Conservation (phyloP, 2,113 vertebrate species). For the Motacilla alba region DNA sequence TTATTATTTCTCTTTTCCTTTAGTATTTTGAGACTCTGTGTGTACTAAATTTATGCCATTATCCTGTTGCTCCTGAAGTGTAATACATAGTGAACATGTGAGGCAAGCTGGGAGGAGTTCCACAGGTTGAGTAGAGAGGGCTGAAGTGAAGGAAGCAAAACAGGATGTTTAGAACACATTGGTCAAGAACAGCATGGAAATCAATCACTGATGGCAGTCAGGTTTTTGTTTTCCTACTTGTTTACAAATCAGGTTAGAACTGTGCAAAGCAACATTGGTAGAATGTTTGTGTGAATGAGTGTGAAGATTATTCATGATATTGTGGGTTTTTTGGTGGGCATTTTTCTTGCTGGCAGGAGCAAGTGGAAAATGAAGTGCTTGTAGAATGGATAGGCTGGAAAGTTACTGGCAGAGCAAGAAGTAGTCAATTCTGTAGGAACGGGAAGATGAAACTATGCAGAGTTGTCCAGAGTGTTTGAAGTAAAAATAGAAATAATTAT, state of each 20-base stretch:
- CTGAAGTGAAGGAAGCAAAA: not conserved
- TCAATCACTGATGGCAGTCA: too few relatives aligned
- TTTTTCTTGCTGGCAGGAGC: not conserved
- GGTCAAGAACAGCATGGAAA: not conserved
- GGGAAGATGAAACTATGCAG: not conserved
- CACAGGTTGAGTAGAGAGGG: not conserved
- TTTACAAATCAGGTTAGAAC: not conserved
- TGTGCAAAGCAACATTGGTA: not conserved
- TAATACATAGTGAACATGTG: not conserved
- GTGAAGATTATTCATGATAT: not conserved
- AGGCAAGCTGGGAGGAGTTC: not conserved
- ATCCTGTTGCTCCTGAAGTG: not conserved
- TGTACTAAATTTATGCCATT: not conserved
- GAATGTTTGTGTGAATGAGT: not conserved
- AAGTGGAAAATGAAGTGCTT: not conserved
- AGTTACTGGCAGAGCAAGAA: not conserved
- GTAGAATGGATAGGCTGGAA: not conserved
- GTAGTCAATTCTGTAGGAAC: not conserved
- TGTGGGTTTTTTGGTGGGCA: not conserved
- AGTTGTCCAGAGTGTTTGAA: not conserved
- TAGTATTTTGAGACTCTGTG: not conserved
- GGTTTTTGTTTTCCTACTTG: not conserved
- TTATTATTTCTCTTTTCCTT: not conserved
- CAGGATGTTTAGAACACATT: not conserved
- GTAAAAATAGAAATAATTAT: not conserved